Conservation (phyloP, 2,797 vertebrate genomes). For the Otus scops region DNA sequence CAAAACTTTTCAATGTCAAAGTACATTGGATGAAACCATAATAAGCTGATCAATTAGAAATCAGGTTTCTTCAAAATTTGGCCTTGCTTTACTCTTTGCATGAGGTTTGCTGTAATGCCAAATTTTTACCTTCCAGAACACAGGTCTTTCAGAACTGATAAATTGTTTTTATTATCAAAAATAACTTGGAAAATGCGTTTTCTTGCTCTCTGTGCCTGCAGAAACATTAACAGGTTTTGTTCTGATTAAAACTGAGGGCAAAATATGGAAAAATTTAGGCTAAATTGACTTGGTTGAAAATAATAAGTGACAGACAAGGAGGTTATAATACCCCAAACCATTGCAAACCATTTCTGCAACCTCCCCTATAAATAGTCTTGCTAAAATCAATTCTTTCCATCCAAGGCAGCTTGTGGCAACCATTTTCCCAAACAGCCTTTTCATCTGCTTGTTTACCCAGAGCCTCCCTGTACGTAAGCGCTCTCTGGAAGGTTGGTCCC, state of each 20-base stretch:
- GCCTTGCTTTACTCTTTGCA: neutral
- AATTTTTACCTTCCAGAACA: neutral
- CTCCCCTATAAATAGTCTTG: neutral
- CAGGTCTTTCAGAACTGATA: neutral
- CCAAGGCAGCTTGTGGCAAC: neutral
- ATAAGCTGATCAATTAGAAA: neutral
- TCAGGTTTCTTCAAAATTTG: neutral
- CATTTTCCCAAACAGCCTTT: neutral
- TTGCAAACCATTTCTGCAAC: neutral
- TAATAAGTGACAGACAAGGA: neutral
- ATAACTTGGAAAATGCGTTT: neutral
- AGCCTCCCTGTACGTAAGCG: neutral
- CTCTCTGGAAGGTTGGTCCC: neutral
- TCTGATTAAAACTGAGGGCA: neutral
- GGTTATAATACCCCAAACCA: neutral
- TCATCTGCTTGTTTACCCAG: neutral
- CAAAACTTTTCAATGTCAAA: neutral
- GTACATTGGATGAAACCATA: neutral
- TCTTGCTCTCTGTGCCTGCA: neutral
- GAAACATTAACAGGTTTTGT: neutral
- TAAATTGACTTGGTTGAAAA: neutral
- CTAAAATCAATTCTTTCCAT: neutral
- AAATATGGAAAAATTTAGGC: neutral
- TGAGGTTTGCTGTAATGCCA: neutral
- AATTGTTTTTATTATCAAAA: neutral